These are phyloP conservation scores for Merluccius polli DNA, from an alignment of 2,797 vertebrate species.

Conservation along the genomic window DNA sequence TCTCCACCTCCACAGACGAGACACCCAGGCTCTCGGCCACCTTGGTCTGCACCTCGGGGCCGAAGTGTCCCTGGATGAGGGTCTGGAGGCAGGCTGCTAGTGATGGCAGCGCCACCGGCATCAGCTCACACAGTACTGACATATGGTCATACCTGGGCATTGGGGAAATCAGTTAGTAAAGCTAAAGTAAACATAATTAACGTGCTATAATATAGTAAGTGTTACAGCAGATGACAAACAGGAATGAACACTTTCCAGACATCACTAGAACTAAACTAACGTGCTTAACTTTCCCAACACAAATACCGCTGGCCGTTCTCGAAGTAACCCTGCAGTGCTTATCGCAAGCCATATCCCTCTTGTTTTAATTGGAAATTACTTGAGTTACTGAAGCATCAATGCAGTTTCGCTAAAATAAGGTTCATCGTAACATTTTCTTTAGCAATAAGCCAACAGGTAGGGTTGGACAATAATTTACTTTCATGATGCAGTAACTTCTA, in stretches of 20 bases:
- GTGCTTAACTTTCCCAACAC: background rate
- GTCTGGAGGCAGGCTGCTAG: conserved; percentile 85
- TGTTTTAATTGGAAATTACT: background rate
- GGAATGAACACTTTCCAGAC: background rate
- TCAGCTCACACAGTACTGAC: conserved; percentile 92
- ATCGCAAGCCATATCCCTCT: background rate
- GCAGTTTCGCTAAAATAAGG: too few species aligned
- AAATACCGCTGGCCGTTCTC: background rate
- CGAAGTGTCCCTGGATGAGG: conserved; percentile 75
- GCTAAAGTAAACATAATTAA: background rate
- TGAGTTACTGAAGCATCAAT: too few species aligned
- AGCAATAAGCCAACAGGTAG: too few species aligned
- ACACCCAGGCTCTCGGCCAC: conserved; percentile 49
- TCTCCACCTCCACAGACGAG: conserved; percentile 64
- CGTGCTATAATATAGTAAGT: background rate
- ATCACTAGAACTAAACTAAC: background rate
- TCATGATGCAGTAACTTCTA: too few species aligned
- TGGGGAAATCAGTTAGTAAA: background rate
- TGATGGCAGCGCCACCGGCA: conserved; percentile 87
- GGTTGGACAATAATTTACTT: too few species aligned
- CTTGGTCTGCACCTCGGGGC: conserved; percentile 44
- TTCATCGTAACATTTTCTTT: too few species aligned
- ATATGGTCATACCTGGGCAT: conserved; percentile 76
- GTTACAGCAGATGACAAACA: background rate
- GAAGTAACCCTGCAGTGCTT: too few species aligned